Evolutionary conservation across 2,113 vertebrate genomes (phyloP).

Genomic region (Apteryx owenii): DNA sequence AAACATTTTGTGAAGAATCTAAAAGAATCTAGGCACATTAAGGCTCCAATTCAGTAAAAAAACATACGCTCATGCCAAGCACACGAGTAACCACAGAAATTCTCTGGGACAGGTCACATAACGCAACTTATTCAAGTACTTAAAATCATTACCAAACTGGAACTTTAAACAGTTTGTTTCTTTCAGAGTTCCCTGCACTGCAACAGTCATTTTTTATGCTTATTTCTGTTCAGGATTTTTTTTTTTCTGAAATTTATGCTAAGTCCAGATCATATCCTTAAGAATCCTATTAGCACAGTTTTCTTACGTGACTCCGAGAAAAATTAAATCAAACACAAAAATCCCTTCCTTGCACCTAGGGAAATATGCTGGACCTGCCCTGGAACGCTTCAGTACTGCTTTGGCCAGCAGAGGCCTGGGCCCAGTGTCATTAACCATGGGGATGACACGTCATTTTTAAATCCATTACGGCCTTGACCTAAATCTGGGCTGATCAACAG

Average conservation of each 20-base stretch:
- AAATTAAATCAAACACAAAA: slow-evolving; percentile 24
- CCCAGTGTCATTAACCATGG: background rate
- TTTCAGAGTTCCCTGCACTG: background rate
- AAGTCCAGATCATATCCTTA: background rate
- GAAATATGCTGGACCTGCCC: background rate
- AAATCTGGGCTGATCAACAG: slow-evolving; percentile 22
- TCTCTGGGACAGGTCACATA: background rate
- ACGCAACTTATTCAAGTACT: background rate
- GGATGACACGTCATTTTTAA: background rate
- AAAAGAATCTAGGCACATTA: slow-evolving; percentile 23
- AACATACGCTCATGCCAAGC: background rate
- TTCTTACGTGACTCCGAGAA: background rate
- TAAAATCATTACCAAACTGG: slow-evolving; percentile 16
- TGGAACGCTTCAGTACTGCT: background rate
- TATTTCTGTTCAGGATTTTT: background rate
- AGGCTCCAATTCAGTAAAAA: slow-evolving; percentile 35
- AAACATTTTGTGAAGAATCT: slow-evolving; percentile 37
- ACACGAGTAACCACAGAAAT: slow-evolving; percentile 21
- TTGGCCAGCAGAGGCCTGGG: background rate
- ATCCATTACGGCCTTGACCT: background rate
- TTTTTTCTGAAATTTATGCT: background rate
- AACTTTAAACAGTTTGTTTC: slow-evolving; percentile 7
- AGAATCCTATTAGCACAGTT: background rate
- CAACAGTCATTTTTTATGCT: background rate
- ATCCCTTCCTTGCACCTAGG: background rate